These are phyloP conservation scores for Brotula barbata DNA, from an alignment of 2,797 vertebrate genomes.

Conservation along the genomic window DNA sequence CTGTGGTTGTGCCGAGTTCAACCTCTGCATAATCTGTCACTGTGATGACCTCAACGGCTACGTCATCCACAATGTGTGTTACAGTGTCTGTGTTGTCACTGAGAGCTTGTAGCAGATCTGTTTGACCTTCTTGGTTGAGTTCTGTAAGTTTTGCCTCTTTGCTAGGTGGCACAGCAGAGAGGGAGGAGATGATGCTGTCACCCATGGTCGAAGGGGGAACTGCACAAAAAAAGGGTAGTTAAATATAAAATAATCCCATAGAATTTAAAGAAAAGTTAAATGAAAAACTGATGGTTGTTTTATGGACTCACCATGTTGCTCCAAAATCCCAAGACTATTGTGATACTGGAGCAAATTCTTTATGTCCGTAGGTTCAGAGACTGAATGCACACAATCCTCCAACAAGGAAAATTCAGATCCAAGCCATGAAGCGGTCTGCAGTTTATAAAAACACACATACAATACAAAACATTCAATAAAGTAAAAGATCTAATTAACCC, in stretches of 20 bases:
- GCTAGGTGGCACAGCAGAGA: conserved; percentile 28
- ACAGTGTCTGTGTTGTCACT: conserved; percentile 29
- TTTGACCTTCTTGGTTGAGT: conserved; percentile 1
- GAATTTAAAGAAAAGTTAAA: not conserved
- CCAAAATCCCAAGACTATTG: conserved; percentile 55
- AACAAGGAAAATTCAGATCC: conserved; percentile 53
- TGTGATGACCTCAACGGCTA: conserved; percentile 57
- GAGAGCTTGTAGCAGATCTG: not conserved
- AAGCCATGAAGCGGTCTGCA: conserved; percentile 76
- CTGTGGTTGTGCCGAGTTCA: conserved; percentile 47
- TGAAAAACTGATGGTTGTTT: not conserved
- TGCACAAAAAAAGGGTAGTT: conserved; percentile 23
- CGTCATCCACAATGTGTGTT: conserved; percentile 40
- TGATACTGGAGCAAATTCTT: conserved; percentile 71
- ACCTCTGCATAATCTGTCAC: conserved; percentile 70
- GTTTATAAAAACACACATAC: not conserved
- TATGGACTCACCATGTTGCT: conserved; percentile 60
- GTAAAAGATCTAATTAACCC: no score
- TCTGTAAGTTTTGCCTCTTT: conserved; percentile 23
- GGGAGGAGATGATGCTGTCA: conserved; percentile 61
- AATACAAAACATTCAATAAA: no score
- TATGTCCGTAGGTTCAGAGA: conserved; percentile 69
- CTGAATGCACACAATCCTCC: conserved; percentile 65
- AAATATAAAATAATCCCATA: not conserved
- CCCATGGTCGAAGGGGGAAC: conserved; percentile 67